phyloP scores from a whole-genome alignment of 1,140 invertebrate genomes.

The Delia radicum region DNA sequence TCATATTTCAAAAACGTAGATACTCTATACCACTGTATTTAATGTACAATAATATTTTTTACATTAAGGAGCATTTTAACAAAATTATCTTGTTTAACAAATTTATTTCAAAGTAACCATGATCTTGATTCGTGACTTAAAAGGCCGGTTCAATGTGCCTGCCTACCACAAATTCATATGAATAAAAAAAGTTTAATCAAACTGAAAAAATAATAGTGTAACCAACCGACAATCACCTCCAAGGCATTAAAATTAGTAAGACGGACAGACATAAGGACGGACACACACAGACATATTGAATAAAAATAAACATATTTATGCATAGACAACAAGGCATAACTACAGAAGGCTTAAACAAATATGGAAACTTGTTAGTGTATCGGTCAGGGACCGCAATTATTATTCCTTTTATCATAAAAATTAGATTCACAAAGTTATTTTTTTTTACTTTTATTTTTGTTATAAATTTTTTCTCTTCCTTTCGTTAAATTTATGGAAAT shows the following conservation, averaged over 20 bases:
- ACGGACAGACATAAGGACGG: background rate
- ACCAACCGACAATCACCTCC: background rate
- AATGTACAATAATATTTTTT: background rate
- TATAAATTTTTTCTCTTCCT: too few relatives aligned
- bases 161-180: background rate
- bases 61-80: background rate
- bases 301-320: constrained; percentile 8
- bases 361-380: background rate
- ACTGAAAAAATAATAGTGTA: background rate
- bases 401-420: too few relatives aligned
- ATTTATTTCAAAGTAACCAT: background rate
- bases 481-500: too few relatives aligned
- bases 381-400: too few relatives aligned
- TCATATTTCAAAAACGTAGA: too few relatives aligned
- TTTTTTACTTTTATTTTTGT: too few relatives aligned
- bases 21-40: background rate
- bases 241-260: background rate
- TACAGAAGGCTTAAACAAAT: background rate
- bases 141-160: constrained; percentile 15
- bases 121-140: constrained; percentile 19
- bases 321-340: background rate
- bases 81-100: background rate
- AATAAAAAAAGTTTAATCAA: background rate
- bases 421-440: too few relatives aligned
- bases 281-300: background rate